A percentile compares a stretch with the other conserved stretches of the same genome.
These are phyloP conservation scores for Aphelinus atriplicis DNA, from an alignment of 1,140 invertebrate species.

Conservation along the genomic window DNA sequence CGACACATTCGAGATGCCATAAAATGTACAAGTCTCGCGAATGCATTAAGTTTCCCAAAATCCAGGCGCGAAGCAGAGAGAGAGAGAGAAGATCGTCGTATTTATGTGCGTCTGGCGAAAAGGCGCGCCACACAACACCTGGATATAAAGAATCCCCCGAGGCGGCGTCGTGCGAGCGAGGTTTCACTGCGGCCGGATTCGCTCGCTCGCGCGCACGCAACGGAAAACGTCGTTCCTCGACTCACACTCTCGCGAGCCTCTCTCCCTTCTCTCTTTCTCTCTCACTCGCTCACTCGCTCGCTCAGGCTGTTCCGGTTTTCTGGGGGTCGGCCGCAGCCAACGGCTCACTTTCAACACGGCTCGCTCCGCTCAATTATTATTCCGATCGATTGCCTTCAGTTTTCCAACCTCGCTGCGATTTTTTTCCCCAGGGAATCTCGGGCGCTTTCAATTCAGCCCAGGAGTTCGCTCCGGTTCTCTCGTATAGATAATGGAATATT, in stretches of 20 bases:
- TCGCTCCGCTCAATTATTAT: background rate
- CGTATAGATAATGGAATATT: no score
- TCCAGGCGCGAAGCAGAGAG: no score
- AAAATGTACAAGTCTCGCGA: no score
- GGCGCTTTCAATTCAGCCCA: no score
- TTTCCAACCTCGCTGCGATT: no score
- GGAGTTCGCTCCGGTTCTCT: no score
- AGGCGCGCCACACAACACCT: background rate
- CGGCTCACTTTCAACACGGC: slow-evolving; percentile 25
- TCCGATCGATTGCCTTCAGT: background rate
- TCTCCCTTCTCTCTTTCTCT: background rate
- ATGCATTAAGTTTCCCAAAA: background rate
- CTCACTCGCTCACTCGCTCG: slow-evolving; percentile 6
- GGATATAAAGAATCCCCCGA: slow-evolving; percentile 14
- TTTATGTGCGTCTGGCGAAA: no score
- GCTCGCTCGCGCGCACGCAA: background rate
- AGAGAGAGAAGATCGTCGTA: background rate
- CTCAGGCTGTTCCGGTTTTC: slow-evolving; percentile 34
- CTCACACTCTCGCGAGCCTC: background rate
- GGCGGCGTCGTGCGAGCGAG: background rate
- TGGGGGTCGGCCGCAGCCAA: slow-evolving; percentile 33
- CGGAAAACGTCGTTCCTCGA: slow-evolving; percentile 16
- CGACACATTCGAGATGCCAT: background rate
- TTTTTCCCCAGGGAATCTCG: no score
- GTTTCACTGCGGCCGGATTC: slow-evolving; percentile 11